phyloP scores from a whole-genome alignment of 2,113 vertebrate genomes.

The Henicopernis longicauda region DNA sequence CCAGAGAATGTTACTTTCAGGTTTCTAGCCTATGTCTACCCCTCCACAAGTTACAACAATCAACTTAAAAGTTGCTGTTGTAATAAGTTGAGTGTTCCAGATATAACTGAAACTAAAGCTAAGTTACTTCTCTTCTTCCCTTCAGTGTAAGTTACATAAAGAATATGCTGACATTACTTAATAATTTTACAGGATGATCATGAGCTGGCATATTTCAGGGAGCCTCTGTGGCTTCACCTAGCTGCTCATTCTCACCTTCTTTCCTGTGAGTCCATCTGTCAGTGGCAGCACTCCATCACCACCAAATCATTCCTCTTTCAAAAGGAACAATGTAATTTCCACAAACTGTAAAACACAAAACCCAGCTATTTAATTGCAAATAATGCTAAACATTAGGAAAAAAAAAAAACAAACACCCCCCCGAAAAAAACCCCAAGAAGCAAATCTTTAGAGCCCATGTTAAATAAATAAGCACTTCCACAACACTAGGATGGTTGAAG shows the following conservation, averaged over 20 bases:
- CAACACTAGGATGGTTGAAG: not conserved
- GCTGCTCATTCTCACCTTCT: conserved; percentile 70
- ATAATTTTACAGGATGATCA: not conserved
- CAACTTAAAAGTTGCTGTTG: not conserved
- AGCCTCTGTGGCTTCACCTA: not conserved
- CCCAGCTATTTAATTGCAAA: not conserved
- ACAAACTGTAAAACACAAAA: conserved; percentile 29
- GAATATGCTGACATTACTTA: not conserved
- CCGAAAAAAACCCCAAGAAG: not conserved
- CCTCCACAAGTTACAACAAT: not conserved
- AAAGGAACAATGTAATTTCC: not conserved
- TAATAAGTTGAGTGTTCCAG: not conserved
- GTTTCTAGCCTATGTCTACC: not conserved
- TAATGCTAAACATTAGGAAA: not conserved
- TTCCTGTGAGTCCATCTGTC: conserved; percentile 81
- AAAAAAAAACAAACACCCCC: not conserved
- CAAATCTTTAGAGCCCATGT: not conserved
- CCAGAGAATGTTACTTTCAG: not conserved
- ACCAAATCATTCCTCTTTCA: conserved; percentile 51
- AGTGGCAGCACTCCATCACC: conserved; percentile 74
- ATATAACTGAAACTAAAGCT: not conserved
- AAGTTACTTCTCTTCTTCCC: not conserved
- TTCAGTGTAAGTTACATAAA: not conserved
- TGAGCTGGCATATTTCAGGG: not conserved
- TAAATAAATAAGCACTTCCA: conserved; percentile 15